Conservation (phyloP, 2,113 vertebrate genomes). For the Hemiprocne comata region DNA sequence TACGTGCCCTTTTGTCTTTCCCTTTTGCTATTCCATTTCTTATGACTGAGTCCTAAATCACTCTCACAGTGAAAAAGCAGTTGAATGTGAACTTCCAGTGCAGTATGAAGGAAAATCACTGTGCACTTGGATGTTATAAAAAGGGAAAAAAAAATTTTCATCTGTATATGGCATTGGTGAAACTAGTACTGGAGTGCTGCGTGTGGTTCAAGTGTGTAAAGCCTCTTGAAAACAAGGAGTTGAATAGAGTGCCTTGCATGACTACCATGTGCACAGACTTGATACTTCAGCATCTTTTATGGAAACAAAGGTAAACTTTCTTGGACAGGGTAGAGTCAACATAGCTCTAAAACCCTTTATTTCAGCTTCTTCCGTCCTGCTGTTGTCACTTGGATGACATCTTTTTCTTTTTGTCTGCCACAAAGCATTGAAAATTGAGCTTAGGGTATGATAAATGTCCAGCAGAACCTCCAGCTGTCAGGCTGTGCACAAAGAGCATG, state of each 20-base stretch:
- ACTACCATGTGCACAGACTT: not conserved
- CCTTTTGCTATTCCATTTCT: not conserved
- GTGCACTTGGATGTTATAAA: not conserved
- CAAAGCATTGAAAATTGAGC: conserved; percentile 12
- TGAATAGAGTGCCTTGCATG: not conserved
- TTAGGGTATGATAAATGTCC: not conserved
- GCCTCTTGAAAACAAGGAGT: not conserved
- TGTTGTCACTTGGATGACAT: not conserved
- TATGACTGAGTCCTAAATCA: not conserved
- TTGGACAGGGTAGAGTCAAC: not conserved
- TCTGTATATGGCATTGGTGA: not conserved
- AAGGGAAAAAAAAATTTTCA: not conserved
- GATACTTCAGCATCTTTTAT: not conserved
- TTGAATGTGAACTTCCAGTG: not conserved
- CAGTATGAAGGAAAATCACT: not conserved
- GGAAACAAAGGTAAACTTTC: not conserved
- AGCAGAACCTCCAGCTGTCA: conserved; percentile 18
- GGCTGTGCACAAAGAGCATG: not conserved
- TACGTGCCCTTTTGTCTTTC: not conserved
- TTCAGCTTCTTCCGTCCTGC: not conserved
- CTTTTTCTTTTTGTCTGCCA: conserved; percentile 10
- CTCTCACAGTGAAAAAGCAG: not conserved
- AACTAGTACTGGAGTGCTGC: not conserved
- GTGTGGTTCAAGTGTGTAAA: not conserved
- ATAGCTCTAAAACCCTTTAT: not conserved